Percentiles rank a stretch among this genome's conserved stretches.
These are phyloP conservation scores for Anguilla megastoma DNA, from an alignment of 2,797 vertebrate species.

Conservation along the genomic window DNA sequence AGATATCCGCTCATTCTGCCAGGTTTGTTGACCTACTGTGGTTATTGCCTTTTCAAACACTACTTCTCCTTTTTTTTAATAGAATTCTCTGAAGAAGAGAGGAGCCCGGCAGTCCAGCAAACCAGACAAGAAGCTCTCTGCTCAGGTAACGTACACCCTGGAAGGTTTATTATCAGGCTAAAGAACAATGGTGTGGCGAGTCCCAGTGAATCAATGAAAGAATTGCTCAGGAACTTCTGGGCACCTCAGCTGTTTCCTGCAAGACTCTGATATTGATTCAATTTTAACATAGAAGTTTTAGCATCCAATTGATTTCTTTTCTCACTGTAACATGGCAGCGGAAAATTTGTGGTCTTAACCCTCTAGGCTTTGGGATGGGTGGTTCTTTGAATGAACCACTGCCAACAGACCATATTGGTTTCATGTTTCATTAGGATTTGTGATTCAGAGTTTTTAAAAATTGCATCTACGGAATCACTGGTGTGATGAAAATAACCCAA, in stretches of 20 bases:
- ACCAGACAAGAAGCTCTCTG: conserved; percentile 84
- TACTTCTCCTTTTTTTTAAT: conserved; percentile 49
- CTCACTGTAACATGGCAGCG: neutral
- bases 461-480: neutral
- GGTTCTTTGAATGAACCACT: neutral
- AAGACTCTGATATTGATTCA: neutral
- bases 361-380: neutral
- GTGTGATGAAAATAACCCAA: neutral
- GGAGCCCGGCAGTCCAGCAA: conserved; percentile 85
- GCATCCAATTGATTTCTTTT: neutral
- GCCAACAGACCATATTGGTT: neutral
- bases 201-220: conserved; percentile 45
- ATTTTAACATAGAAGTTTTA: conserved; percentile 33
- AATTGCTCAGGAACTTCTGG: neutral
- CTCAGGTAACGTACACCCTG: conserved; percentile 76
- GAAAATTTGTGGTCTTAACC: neutral
- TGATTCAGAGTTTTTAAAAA: neutral
- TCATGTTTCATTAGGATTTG: neutral
- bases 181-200: neutral
- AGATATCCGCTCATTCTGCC: conserved; percentile 32
- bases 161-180: neutral
- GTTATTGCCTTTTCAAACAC: conserved; percentile 16
- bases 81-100: conserved; percentile 94
- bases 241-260: neutral
- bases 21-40: neutral